Evolutionary conservation across 2,797 vertebrate genomes (phyloP), one percentile per base, ranked within the genome.

Genomic region (Lacerta bilineata): DNA sequence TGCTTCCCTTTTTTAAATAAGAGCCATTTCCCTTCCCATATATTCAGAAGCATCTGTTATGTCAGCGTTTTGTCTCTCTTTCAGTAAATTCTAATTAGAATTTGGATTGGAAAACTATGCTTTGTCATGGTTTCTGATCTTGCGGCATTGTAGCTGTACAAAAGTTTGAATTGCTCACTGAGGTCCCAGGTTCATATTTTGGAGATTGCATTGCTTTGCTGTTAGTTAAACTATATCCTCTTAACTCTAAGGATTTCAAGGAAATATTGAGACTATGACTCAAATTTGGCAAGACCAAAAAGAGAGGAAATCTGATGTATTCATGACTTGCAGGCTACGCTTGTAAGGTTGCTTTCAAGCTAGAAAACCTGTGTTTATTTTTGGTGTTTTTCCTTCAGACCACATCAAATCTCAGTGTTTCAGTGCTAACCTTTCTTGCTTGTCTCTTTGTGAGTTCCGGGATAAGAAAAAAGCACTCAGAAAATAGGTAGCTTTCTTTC

Each of bases 231-330:
- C 39, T 46, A 2, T 46, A 4, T 13, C 41, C 10, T 83, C 43
- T 66, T 66, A 64, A 81, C 36, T 74, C 3, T 66, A 66, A 41
- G 25, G 25, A 39, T 25, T 41, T 81, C 36, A 81, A 66, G 59
- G 59, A 81, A 81, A 81, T 27, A 36, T 81, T 17, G n/a, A 81
- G 25, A 81, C 27, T 64, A 66, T 64, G 59, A 72, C 29, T 84
- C n/a, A 74, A 25, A 11, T 75, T 43, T 39, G 36, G 72, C 39
- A 36, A 41, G 36, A 36, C 39, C 27, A 15, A 9, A 5, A 27
- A 64, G 66, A 23, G 20, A 18, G 20, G 61, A 18, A 27, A 33
- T 84, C 25, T 9, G 3, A 8, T 74, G 15, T 72, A 72, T 64
- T 64, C n/a, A 46, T 72, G 29, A 66, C 59, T 85, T 76, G 41